phyloP scores from a whole-genome alignment of 1,140 invertebrate species.

The Lepidurus apus region DNA sequence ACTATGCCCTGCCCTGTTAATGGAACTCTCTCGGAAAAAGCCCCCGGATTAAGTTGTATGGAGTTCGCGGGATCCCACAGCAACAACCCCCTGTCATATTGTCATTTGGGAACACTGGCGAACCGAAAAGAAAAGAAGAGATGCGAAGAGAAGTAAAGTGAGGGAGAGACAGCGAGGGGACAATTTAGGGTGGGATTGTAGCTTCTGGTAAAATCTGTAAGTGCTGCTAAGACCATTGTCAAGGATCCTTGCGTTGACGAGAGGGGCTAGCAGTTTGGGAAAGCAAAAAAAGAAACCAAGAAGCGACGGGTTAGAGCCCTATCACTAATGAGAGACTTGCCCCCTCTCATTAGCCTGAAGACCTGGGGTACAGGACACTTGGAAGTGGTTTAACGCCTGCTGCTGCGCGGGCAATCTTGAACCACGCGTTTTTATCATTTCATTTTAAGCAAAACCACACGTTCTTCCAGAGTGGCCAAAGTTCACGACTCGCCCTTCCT shows the following conservation, averaged over 20 bases:
- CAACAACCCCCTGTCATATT: no score
- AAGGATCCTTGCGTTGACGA: background rate
- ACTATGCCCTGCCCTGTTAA: background rate
- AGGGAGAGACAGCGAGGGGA: background rate
- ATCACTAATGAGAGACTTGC: slow-evolving; percentile 4
- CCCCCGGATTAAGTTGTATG: slow-evolving; percentile 5
- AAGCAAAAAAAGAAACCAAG: background rate
- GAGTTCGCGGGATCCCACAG: background rate
- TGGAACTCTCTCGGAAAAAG: background rate
- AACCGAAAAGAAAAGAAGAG: background rate
- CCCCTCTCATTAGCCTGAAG: slow-evolving; percentile 17
- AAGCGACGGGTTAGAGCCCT: background rate
- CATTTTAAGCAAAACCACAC: background rate
- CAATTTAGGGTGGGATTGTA: slow-evolving; percentile 7
- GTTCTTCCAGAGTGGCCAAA: background rate
- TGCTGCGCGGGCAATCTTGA: background rate
- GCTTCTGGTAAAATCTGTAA: slow-evolving; percentile 5
- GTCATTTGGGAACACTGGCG: no score
- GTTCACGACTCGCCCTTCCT: background rate
- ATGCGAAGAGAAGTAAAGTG: background rate
- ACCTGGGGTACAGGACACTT: background rate
- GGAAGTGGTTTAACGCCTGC: slow-evolving; percentile 17
- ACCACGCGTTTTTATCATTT: slow-evolving; percentile 5
- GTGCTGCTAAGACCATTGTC: slow-evolving; percentile 14
- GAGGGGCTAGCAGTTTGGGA: background rate